Evolutionary conservation across 2,113 vertebrate species (phyloP).

Genomic region (Platanista minor): DNA sequence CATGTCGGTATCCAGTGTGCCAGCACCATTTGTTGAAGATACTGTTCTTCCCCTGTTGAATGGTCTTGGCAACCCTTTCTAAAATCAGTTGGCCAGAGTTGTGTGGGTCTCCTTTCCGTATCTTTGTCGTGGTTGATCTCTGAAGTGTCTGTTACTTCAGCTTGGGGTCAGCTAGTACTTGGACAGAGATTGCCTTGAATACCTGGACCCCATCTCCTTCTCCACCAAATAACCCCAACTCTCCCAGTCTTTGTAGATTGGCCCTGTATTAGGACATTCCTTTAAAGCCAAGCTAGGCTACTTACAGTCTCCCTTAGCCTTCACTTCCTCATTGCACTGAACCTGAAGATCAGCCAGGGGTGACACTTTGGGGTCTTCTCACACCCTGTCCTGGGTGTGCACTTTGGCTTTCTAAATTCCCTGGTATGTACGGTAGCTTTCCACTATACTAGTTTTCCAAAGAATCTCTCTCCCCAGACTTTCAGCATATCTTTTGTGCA

Average conservation of each 20-base stretch:
- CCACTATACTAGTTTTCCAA: neutral
- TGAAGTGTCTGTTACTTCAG: neutral
- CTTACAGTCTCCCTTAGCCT: neutral
- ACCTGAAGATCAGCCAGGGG: neutral
- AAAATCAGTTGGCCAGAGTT: neutral
- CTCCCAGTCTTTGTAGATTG: neutral
- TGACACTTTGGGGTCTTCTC: neutral
- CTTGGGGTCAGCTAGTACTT: neutral
- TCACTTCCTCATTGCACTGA: neutral
- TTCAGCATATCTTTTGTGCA: neutral
- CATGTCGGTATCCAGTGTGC: neutral
- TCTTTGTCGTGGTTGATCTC: neutral
- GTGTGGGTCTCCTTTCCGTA: neutral
- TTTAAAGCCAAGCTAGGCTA: neutral
- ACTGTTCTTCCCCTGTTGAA: neutral
- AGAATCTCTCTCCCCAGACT: neutral
- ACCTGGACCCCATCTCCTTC: neutral
- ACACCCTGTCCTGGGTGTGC: neutral
- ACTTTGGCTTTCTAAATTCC: neutral
- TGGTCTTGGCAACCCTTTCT: neutral
- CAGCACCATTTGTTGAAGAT: neutral
- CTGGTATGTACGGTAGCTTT: neutral
- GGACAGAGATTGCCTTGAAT: neutral
- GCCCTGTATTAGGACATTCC: neutral
- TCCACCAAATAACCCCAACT: neutral